These are phyloP conservation scores for Apogon talboti DNA, from an alignment of 2,797 vertebrate genomes.

Conservation along the genomic window DNA sequence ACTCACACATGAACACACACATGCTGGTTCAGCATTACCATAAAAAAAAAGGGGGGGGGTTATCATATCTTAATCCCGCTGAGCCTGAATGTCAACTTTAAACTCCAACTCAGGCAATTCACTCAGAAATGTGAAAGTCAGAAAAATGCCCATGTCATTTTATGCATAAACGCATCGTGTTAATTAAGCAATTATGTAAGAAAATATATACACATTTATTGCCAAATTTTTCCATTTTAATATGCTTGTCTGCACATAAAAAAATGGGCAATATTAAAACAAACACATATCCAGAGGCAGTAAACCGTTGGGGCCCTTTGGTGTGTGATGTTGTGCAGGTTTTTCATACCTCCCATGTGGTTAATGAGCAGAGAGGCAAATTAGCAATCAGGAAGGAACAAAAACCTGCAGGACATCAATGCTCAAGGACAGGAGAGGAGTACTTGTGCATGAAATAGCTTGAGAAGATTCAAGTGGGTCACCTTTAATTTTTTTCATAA, in stretches of 20 bases:
- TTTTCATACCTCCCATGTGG: slow-evolving; percentile 39
- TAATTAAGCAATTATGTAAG: slow-evolving; percentile 3
- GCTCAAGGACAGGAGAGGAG: slow-evolving; percentile 22
- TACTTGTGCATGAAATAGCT: slow-evolving; percentile 26
- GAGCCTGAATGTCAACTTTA: not conserved
- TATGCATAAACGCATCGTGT: not conserved
- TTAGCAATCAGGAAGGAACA: slow-evolving; percentile 61
- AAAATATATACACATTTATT: not conserved
- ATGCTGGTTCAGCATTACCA: not conserved
- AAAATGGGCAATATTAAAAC: not conserved
- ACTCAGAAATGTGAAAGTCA: not conserved
- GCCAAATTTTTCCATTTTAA: not conserved
- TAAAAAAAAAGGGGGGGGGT: too few species aligned
- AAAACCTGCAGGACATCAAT: slow-evolving; percentile 45
- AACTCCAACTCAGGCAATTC: not conserved
- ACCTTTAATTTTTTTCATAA: not conserved
- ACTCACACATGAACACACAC: slow-evolving; percentile 27
- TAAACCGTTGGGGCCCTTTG: slow-evolving; percentile 13
- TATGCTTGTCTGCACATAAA: slow-evolving; percentile 1
- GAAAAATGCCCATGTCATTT: too few species aligned
- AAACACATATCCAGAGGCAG: slow-evolving; percentile 9
- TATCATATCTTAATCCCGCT: too few species aligned
- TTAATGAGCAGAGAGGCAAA: slow-evolving; percentile 62
- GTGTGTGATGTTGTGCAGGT: slow-evolving; percentile 26
- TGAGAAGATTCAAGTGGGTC: slow-evolving; percentile 9